Evolutionary conservation across 1,140 invertebrate genomes (phyloP), one percentile per base, ranked within the genome.

Genomic region (Rhagoletis zephyria): DNA sequence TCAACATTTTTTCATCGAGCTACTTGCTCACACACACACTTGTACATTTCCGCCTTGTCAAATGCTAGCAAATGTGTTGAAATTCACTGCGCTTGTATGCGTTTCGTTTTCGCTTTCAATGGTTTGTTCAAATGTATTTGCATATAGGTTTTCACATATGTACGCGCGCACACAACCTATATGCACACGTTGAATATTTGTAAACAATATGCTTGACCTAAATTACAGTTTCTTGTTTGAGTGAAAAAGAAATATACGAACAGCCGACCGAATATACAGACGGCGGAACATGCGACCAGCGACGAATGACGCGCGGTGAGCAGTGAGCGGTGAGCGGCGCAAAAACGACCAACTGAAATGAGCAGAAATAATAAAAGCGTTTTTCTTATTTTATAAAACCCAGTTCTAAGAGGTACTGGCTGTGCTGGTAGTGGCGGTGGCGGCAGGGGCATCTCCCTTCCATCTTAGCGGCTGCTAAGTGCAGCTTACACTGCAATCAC

Each of bases 181-280:
- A 89, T 89, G 88, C 91, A 91, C 89, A 92, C 90, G 91, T 91
- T 59, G 77, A 88, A 87, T 88, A 88, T 87, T 92, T 92, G 91
- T 92, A 92, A 92, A 92, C 91, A 92, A 92, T 92, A 92, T 90
- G 91, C 91, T 92, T 92, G 91, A 92, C 91, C 91, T 92, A 92
- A 92, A 92, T 92, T 92, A 92, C 91, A 90, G 90, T 90, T 91
- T 90, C 91, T 91, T 91, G 91, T 92, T 90, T 89, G 86, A 87
- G 88, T 89, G 85, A 86, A 89, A 89, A 89, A 89, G 88, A 89
- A 90, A 90, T 89, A 90, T 89, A 90, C 87, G 88, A 85, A 85
- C 14, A 16, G 14, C 45, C 16, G 45, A 77, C 5, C 42, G 45
- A 64, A 64, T n/a, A n/a, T 5, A 64, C 9, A n/a, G 16, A 64